Conservation (phyloP, 2,113 vertebrate genomes). For the Trematocara nigrifrons region DNA sequence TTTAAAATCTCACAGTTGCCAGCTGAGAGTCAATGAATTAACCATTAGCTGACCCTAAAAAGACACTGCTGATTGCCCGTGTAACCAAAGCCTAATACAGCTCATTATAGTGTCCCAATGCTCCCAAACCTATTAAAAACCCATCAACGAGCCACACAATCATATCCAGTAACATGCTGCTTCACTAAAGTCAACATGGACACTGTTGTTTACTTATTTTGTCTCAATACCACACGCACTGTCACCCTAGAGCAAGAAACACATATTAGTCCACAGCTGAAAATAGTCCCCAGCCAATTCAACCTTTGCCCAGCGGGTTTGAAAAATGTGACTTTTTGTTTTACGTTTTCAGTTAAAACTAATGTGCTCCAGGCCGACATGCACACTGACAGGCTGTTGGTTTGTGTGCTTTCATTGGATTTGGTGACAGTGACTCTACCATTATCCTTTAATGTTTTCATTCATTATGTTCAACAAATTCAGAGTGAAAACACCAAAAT, state of each 20-base stretch:
- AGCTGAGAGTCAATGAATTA: not conserved
- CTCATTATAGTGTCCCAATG: not conserved
- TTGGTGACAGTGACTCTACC: not conserved
- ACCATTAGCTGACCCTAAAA: not conserved
- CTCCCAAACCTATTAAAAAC: not conserved
- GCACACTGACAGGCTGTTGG: not conserved
- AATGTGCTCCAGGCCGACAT: not conserved
- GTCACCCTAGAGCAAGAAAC: not conserved
- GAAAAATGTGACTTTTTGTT: not conserved
- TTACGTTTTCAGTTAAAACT: not conserved
- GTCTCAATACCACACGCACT: not conserved
- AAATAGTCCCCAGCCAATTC: not conserved
- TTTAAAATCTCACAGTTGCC: not conserved
- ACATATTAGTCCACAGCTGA: not conserved
- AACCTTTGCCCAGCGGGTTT: not conserved
- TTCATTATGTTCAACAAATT: not conserved
- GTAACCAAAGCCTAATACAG: not conserved
- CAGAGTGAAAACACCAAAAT: not conserved
- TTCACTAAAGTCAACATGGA: not conserved
- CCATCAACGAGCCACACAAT: not conserved
- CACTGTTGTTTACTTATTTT: not conserved
- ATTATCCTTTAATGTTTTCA: not conserved
- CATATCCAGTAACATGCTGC: not conserved
- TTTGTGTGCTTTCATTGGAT: not conserved
- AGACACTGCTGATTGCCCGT: not conserved